Evolutionary conservation across 2,113 vertebrate genomes (phyloP).

Genomic region (Lagenorhynchus albirostris): DNA sequence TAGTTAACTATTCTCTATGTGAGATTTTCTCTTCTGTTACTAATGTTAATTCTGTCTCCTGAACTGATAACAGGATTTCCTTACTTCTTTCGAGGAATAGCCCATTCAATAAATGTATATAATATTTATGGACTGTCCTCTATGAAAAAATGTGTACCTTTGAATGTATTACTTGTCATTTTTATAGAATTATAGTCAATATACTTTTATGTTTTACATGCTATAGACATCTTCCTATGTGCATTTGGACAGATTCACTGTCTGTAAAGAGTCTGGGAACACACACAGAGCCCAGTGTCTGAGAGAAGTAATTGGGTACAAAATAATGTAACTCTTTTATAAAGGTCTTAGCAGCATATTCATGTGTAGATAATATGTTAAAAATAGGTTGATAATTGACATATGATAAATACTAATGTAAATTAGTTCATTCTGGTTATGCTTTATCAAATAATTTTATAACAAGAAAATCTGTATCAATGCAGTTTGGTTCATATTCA

Average conservation of each 20-base stretch:
- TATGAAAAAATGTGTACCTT: background rate
- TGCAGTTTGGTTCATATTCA: background rate
- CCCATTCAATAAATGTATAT: background rate
- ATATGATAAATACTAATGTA: background rate
- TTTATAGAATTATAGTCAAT: background rate
- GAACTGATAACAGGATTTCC: background rate
- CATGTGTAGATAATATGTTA: background rate
- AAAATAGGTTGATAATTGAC: background rate
- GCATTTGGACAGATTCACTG: background rate
- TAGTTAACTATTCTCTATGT: background rate
- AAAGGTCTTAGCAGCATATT: background rate
- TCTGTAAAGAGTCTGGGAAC: background rate
- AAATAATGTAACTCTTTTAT: background rate
- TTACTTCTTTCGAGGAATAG: background rate
- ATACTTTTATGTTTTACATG: background rate
- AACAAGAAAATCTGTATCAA: background rate
- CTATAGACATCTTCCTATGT: background rate
- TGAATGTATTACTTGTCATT: background rate
- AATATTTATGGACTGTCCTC: background rate
- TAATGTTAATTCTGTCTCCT: background rate
- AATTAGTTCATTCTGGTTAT: background rate
- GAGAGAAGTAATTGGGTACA: background rate
- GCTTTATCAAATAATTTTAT: background rate
- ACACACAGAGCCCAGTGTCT: background rate
- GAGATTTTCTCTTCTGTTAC: background rate